phyloP scores from a whole-genome alignment of 1,140 invertebrate species.

The Triops cancriformis region DNA sequence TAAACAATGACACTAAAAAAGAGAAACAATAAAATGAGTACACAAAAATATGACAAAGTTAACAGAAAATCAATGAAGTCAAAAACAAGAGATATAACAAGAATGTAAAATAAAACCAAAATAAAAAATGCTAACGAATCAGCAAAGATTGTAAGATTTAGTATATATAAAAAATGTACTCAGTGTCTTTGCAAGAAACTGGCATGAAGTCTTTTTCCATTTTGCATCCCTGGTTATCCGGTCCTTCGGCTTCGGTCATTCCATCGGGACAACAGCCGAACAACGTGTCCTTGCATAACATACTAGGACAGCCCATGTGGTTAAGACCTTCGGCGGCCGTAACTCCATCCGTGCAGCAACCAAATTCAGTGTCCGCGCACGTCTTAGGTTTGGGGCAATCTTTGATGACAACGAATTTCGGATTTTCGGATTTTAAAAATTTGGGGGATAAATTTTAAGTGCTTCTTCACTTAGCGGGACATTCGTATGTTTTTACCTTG shows the following conservation, averaged over 20 bases:
- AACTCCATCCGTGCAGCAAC: slow-evolving; percentile 80
- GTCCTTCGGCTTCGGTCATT: slow-evolving; percentile 64
- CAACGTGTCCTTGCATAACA: slow-evolving; percentile 62
- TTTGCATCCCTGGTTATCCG: slow-evolving; percentile 72
- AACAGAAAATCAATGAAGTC: too few relatives aligned
- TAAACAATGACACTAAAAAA: too few relatives aligned
- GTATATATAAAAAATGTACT: slow-evolving; percentile 39
- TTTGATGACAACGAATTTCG: slow-evolving; percentile 2
- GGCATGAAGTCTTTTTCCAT: slow-evolving; percentile 43
- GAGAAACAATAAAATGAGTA: too few relatives aligned
- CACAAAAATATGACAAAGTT: too few relatives aligned
- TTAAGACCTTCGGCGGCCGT: slow-evolving; percentile 67
- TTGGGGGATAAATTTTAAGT: too few relatives aligned
- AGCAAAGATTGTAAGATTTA: not conserved
- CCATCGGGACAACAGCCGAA: slow-evolving; percentile 81
- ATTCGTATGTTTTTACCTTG: not conserved
- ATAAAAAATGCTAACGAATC: not conserved
- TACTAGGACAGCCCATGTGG: slow-evolving; percentile 63
- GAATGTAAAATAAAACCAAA: too few relatives aligned
- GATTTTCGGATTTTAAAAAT: too few relatives aligned
- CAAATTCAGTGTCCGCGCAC: slow-evolving; percentile 64
- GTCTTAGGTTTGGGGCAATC: slow-evolving; percentile 32
- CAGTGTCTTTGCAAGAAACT: slow-evolving; percentile 51
- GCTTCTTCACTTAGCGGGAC: too few relatives aligned
- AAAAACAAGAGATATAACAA: too few relatives aligned